Conservation (phyloP, 2,113 vertebrate genomes). For the Harpagus bidentatus region DNA sequence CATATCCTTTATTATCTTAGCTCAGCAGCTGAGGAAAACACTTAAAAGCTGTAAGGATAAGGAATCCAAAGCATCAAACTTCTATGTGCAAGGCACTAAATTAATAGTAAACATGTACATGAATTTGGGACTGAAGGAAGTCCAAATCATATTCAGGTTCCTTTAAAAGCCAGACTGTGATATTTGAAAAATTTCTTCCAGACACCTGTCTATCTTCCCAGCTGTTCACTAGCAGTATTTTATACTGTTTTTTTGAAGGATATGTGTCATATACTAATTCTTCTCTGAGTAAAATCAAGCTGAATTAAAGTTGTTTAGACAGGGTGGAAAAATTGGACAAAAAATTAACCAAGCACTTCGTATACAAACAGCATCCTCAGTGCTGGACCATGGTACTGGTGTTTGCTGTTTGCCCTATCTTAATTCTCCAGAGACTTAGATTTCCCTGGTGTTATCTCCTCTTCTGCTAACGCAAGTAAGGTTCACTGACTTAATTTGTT, state of each 20-base stretch:
- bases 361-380: background rate
- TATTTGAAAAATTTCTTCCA: background rate
- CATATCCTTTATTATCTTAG: background rate
- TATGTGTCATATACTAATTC: background rate
- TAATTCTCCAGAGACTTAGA: background rate
- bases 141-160: background rate
- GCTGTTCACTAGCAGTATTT: background rate
- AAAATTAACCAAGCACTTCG: background rate
- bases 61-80: background rate
- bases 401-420: conserved; percentile 10
- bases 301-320: background rate
- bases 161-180: background rate
- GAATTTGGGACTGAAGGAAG: background rate
- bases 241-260: background rate
- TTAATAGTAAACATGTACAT: background rate
- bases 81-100: background rate
- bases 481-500: background rate
- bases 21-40: background rate
- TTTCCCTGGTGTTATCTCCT: conserved; percentile 12
- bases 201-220: background rate
- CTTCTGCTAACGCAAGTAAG: background rate
- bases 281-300: background rate
- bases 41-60: background rate
- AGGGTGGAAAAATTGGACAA: background rate
- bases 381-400: background rate